phyloP scores from a whole-genome alignment of 2,797 vertebrate species.

The Coilia nasus region DNA sequence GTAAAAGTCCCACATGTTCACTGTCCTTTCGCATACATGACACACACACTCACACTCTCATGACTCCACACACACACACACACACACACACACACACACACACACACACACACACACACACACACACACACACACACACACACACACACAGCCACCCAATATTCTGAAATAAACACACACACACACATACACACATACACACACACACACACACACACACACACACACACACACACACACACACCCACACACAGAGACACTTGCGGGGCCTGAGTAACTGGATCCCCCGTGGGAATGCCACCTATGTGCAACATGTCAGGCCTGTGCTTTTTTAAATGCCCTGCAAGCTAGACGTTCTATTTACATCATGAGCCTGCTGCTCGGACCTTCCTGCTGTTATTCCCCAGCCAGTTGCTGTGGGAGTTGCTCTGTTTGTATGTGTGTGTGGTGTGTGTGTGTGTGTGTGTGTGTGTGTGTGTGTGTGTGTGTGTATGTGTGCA shows the following conservation, averaged over 20 bases:
- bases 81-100: background rate
- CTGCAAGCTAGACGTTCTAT: conserved; percentile 57
- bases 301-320: conserved; percentile 62
- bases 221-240: conserved; percentile 27
- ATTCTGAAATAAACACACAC: background rate
- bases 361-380: conserved; percentile 57
- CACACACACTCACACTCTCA: background rate
- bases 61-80: conserved; percentile 3
- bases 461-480: background rate
- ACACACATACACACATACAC: background rate
- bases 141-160: background rate
- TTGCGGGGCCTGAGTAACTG: conserved; percentile 43
- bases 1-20: conserved; percentile 31
- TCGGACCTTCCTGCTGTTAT: background rate
- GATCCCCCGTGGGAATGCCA: conserved; percentile 57
- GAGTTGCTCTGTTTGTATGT: background rate
- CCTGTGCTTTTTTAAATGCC: conserved; percentile 55
- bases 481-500: too few relatives aligned
- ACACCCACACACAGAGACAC: conserved; percentile 14
- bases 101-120: background rate
- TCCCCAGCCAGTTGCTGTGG: conserved; percentile 17
- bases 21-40: conserved; percentile 24
- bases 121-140: background rate
- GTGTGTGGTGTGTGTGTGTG: background rate
- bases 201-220: background rate